phyloP scores from a whole-genome alignment of 2,113 vertebrate species.

The Nipponia nippon region DNA sequence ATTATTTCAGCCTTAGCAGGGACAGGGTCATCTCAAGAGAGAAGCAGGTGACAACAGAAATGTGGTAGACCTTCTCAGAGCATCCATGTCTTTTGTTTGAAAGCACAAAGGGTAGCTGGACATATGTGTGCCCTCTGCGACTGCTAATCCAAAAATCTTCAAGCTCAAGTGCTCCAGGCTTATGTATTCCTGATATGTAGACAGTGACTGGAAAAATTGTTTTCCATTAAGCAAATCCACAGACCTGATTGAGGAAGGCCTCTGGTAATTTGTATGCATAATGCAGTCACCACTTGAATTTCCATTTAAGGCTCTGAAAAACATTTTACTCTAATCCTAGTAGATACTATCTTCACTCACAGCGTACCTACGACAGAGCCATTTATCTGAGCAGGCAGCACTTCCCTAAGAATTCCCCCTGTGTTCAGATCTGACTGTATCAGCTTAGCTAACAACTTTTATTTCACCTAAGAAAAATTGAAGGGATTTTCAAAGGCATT shows the following conservation, averaged over 20 bases:
- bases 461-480: slow-evolving; percentile 46
- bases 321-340: slow-evolving; percentile 55
- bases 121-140: neutral
- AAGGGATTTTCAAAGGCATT: slow-evolving; percentile 24
- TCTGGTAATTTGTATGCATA: slow-evolving; percentile 65
- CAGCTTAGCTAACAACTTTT: slow-evolving; percentile 48
- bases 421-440: slow-evolving; percentile 35
- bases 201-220: slow-evolving; percentile 57
- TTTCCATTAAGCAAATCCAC: slow-evolving; percentile 58
- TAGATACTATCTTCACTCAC: slow-evolving; percentile 55
- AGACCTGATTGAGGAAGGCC: slow-evolving; percentile 60
- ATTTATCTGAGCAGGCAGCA: slow-evolving; percentile 43
- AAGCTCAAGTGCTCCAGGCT: neutral
- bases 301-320: slow-evolving; percentile 70
- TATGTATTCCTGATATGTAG: slow-evolving; percentile 6
- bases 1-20: neutral
- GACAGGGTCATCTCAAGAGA: neutral
- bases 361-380: slow-evolving; percentile 38
- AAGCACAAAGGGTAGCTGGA: neutral
- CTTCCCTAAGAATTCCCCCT: slow-evolving; percentile 22
- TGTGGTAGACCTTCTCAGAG: neutral
- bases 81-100: neutral
- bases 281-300: slow-evolving; percentile 67
- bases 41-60: neutral
- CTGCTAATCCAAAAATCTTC: neutral